phyloP scores from a whole-genome alignment of 2,797 vertebrate species.

The Mus minutoides region DNA sequence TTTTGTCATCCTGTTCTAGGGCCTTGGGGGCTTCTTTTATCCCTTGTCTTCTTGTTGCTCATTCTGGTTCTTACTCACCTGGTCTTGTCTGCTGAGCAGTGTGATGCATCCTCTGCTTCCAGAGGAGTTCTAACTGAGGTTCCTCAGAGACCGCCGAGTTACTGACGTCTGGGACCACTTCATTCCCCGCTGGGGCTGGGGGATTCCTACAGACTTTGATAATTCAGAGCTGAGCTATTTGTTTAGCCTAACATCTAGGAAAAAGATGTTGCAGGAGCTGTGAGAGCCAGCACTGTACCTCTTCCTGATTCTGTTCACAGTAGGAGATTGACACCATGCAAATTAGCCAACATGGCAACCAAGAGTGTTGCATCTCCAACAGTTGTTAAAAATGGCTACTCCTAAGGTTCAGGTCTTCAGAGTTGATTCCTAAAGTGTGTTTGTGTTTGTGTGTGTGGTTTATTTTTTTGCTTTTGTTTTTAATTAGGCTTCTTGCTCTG shows the following conservation, averaged over 20 bases:
- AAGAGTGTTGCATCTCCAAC: not conserved
- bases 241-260: not conserved
- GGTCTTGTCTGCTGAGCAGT: not conserved
- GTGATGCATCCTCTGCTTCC: not conserved
- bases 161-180: not conserved
- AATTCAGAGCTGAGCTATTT: not conserved
- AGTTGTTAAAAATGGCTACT: not conserved
- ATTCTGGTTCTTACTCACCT: fast-evolving
- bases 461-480: not conserved
- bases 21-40: not conserved
- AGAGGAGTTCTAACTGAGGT: not conserved
- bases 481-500: not conserved
- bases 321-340: not conserved
- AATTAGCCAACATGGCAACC: not conserved
- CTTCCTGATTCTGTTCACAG: not conserved
- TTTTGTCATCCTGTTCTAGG: too few relatives aligned
- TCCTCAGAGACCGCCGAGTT: not conserved
- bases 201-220: not conserved
- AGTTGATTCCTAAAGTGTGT: not conserved
- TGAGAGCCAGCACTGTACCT: fast-evolving
- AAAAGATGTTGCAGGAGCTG: not conserved
- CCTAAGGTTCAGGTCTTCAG: not conserved
- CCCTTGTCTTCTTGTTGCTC: not conserved
- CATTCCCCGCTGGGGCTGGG: not conserved
- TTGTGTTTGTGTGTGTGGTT: not conserved